Evolutionary conservation across 1,140 invertebrate genomes (phyloP).

Genomic region (Drosophila gunungcola): DNA sequence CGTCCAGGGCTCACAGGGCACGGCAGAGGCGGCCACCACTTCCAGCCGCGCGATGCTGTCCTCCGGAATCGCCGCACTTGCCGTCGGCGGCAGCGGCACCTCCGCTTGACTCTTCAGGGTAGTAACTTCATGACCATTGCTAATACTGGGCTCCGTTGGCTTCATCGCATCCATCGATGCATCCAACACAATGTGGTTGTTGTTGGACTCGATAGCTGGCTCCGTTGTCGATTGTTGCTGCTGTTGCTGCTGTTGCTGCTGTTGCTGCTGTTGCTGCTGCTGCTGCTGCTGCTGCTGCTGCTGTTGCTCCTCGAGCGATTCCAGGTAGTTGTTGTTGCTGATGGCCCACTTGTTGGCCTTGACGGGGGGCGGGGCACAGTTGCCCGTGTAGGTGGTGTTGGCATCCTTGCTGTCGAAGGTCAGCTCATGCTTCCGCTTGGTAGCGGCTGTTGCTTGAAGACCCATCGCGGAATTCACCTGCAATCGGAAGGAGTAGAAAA

Average conservation of each 20-base stretch:
- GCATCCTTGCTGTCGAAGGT: slow-evolving; percentile 83
- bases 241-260: slow-evolving; percentile 65
- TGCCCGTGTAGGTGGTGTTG: slow-evolving; percentile 76
- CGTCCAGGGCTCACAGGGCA: slow-evolving; percentile 76
- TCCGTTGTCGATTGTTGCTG: slow-evolving; percentile 28
- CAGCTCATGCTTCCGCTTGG: slow-evolving; percentile 88
- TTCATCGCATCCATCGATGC: slow-evolving; percentile 34
- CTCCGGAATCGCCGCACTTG: slow-evolving; percentile 79
- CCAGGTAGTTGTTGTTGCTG: slow-evolving; percentile 83
- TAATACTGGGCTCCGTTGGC: slow-evolving; percentile 64
- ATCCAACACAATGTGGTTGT: slow-evolving; percentile 65
- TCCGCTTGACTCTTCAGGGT: slow-evolving; percentile 66
- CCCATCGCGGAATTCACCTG: slow-evolving; percentile 91
- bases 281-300: slow-evolving; percentile 49
- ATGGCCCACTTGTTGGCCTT: slow-evolving; percentile 85
- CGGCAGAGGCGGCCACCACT: slow-evolving; percentile 68
- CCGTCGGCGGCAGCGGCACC: slow-evolving; percentile 77
- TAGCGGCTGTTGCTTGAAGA: slow-evolving; percentile 89
- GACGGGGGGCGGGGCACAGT: slow-evolving; percentile 84
- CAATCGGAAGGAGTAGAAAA: slow-evolving; percentile 75
- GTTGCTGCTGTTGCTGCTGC: slow-evolving; percentile 55
- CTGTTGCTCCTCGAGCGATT: slow-evolving; percentile 75
- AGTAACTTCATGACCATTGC: slow-evolving; percentile 84
- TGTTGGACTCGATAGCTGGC: slow-evolving; percentile 55
- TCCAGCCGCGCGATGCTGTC: slow-evolving; percentile 86